Evolutionary conservation across 1,140 invertebrate genomes (phyloP), one percentile per base, ranked within the genome.

Genomic region (Globodera ellingtonae): DNA sequence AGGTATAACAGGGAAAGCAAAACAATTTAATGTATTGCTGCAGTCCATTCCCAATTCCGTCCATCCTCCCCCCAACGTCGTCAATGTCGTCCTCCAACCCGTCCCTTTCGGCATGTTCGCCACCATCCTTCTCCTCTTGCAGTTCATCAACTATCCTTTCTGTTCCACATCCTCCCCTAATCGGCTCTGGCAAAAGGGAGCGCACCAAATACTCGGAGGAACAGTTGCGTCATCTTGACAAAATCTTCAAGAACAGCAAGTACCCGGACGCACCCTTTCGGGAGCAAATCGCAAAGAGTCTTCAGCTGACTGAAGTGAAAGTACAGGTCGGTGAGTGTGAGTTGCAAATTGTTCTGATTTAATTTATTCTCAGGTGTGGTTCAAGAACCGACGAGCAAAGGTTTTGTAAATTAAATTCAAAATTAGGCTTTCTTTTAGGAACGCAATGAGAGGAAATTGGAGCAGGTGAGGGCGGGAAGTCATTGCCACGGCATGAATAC

Each of bases 331-430:
- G 59, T 6, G 8, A 15, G 35, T 52, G 15, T 21, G 18, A 13
- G 13, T 21, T 21, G 72, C n/a, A 72, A 72, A n/a, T 72, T 21
- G 46, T 7, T 44, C 21, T 72, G n/a, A 46, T 21, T 48, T 6
- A 18, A n/a, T 65, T 48, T 62, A 24, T 67, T 6, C 13, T 77
- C n/a, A 77, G 75, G 75, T 77, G 44, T 77, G 75, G 75, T 77
- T 77, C 24, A 77, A 77, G 50, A 77, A 77, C 24, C 44, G 75
- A 69, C n/a, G 75, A 46, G 75, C 75, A 15, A 77, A 77, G 73
- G 73, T 75, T 52, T 62, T 62, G 56, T 62, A 15, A 15, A 18
- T 62, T 10, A 52, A 74, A 74, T 50, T 47, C 35, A 7, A 48
- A 52, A 47, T 56, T 46, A 74, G 35, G 6, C 52, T 6, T 15